Evolutionary conservation across 2,888 invertebrate genomes (phyloP).

Genomic region (Tricholauxania praeusta): DNA sequence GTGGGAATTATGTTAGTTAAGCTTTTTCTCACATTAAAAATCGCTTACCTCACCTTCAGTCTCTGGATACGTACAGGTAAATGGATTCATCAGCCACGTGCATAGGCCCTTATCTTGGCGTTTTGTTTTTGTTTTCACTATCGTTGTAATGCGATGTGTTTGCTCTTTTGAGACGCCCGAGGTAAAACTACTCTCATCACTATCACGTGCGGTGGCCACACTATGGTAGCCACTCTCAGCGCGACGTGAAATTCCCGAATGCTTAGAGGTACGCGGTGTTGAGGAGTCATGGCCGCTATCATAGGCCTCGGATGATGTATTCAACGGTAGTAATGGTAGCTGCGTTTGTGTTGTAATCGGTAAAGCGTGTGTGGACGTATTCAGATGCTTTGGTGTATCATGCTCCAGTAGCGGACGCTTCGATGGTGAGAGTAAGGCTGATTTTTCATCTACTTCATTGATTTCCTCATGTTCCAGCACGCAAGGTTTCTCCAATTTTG

Average conservation of each 20-base stretch:
- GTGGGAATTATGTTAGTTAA: slow-evolving; percentile 46
- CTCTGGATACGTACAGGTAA: slow-evolving; percentile 82
- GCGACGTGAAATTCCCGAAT: slow-evolving; percentile 82
- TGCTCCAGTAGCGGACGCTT: slow-evolving; percentile 60
- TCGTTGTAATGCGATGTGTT: slow-evolving; percentile 62
- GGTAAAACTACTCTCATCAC: slow-evolving; percentile 88
- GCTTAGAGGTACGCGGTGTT: slow-evolving; percentile 84
- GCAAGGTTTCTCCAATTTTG: slow-evolving; percentile 63
- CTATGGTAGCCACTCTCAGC: slow-evolving; percentile 94
- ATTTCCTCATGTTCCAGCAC: slow-evolving; percentile 59
- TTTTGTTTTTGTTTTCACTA: slow-evolving; percentile 68
- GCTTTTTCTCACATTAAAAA: slow-evolving; percentile 61
- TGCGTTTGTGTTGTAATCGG: slow-evolving; percentile 64
- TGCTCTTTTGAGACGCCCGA: slow-evolving; percentile 71
- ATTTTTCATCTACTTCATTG: slow-evolving; percentile 65
- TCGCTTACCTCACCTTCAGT: slow-evolving; percentile 78
- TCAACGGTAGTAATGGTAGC: slow-evolving; percentile 65
- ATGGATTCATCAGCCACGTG: slow-evolving; percentile 81
- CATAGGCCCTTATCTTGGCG: slow-evolving; percentile 81
- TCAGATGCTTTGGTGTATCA: slow-evolving; percentile 54
- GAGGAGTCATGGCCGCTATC: slow-evolving; percentile 89
- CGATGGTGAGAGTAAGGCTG: slow-evolving; percentile 55
- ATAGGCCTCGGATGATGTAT: slow-evolving; percentile 74
- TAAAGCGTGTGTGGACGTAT: slow-evolving; percentile 52
- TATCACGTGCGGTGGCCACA: slow-evolving; percentile 81